A percentile compares a stretch with the other conserved stretches of the same genome.
Evolutionary conservation across 2,797 vertebrate species (phyloP).

Genomic region (Takifugu ocellatus): DNA sequence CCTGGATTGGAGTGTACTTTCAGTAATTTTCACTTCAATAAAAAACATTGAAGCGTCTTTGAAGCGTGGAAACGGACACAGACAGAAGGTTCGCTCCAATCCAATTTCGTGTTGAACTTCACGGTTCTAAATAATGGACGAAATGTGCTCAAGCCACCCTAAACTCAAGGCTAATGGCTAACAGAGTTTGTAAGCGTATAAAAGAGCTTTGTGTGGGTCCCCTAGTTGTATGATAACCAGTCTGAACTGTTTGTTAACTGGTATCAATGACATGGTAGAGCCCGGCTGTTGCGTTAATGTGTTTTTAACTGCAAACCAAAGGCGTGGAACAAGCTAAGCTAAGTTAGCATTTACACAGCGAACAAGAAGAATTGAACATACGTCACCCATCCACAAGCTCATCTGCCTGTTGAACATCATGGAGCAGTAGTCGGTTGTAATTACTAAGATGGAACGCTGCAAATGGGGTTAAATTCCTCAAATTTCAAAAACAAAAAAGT

Average conservation of each 20-base stretch:
- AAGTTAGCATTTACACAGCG: slow-evolving; percentile 18
- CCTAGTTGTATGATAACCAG: neutral
- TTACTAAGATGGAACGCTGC: neutral
- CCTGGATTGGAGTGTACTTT: no score
- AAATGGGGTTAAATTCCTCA: no score
- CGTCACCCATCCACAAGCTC: slow-evolving; percentile 83
- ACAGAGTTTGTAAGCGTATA: no score
- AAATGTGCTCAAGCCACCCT: no score
- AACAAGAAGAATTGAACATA: slow-evolving; percentile 49
- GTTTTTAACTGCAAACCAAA: no score
- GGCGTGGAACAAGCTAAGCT: neutral
- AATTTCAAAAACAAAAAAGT: no score
- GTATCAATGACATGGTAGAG: neutral
- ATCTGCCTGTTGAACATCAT: slow-evolving; percentile 82
- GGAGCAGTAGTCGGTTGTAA: neutral
- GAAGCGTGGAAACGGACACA: no score
- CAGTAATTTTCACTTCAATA: no score
- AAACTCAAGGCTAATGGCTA: neutral
- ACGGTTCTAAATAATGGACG: no score
- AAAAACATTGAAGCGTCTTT: no score
- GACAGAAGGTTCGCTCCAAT: no score
- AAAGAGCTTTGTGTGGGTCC: neutral
- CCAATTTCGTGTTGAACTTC: no score
- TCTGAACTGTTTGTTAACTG: neutral
- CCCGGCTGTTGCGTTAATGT: neutral